phyloP scores from a whole-genome alignment of 1,140 invertebrate genomes.

The Meloidogyne exigua region DNA sequence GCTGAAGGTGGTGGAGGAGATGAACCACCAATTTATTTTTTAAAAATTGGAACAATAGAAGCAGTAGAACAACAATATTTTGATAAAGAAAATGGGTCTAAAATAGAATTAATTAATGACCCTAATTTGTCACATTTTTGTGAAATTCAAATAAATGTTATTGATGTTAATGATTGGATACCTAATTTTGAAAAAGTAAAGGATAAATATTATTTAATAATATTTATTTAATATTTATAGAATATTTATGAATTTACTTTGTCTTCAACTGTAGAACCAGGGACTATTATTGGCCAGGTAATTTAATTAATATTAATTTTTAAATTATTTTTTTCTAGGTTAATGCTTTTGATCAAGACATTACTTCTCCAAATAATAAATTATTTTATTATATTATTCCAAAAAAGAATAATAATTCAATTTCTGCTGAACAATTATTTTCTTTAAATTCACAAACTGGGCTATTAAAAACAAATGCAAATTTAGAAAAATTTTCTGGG shows the following conservation, averaged over 20 bases:
- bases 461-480: conserved; percentile 38
- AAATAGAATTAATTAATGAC: conserved; percentile 31
- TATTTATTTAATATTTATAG: conserved; percentile 10
- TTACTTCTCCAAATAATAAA: conserved; percentile 50
- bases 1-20: conserved; percentile 41
- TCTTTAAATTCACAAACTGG: conserved; percentile 40
- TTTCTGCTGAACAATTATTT: conserved; percentile 52
- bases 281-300: conserved; percentile 61
- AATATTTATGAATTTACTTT: conserved; percentile 51
- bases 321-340: conserved; percentile 4
- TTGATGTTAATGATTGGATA: conserved; percentile 63
- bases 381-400: conserved; percentile 43
- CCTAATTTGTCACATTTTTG: conserved; percentile 47
- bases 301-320: not conserved
- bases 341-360: conserved; percentile 29
- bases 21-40: conserved; percentile 24
- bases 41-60: conserved; percentile 53
- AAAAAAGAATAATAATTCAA: conserved; percentile 43
- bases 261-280: conserved; percentile 47
- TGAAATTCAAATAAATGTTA: conserved; percentile 51
- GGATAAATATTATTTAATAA: not conserved
- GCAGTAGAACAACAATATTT: conserved; percentile 17
- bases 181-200: conserved; percentile 54
- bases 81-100: conserved; percentile 3
- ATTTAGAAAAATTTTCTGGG: not conserved